phyloP scores from a whole-genome alignment of 2,888 invertebrate genomes.

The Oligia latruncula region DNA sequence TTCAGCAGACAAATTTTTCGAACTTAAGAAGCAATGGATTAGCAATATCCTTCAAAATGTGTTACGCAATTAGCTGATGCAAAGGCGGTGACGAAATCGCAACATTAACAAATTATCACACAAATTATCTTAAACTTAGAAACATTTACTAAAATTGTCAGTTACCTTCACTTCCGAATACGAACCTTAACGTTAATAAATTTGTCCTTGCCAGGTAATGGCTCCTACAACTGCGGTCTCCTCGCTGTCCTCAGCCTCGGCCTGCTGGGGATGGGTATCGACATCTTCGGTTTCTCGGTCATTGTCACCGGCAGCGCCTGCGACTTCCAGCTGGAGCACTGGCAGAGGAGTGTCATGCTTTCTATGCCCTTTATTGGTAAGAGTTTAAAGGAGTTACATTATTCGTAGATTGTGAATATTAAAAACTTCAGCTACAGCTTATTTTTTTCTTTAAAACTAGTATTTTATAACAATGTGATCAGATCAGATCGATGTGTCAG shows the following conservation, averaged over 20 bases:
- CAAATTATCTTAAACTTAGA: background rate
- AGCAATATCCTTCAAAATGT: no score
- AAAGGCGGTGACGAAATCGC: background rate
- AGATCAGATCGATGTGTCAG: no score
- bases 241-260: conserved; percentile 87
- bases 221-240: conserved; percentile 87
- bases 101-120: background rate
- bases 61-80: background rate
- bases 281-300: conserved; percentile 89
- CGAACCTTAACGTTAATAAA: background rate
- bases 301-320: conserved; percentile 89
- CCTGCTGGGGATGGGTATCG: conserved; percentile 88
- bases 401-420: background rate
- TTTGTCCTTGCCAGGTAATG: conserved; percentile 79
- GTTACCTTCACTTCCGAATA: background rate
- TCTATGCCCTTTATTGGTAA: conserved; percentile 90
- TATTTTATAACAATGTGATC: background rate
- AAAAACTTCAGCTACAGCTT: background rate
- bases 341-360: conserved; percentile 87
- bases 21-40: no score
- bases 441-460: background rate
- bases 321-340: conserved; percentile 85
- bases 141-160: background rate
- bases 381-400: conserved; percentile 5
- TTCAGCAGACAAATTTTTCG: no score